phyloP scores from a whole-genome alignment of 2,113 vertebrate genomes.

The Chaetodon auriga region DNA sequence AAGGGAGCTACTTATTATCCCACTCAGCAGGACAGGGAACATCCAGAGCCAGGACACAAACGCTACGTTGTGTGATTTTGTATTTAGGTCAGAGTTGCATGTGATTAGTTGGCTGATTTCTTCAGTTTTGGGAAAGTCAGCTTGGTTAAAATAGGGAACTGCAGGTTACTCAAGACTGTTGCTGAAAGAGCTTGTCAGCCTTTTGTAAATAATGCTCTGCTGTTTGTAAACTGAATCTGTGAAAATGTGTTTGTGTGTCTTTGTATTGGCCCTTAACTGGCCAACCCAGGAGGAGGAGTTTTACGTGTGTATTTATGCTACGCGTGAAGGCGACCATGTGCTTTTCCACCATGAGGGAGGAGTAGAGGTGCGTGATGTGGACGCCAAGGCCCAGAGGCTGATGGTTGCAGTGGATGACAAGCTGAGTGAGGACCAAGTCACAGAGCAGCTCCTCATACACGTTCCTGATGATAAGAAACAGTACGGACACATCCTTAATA shows the following conservation, averaged over 20 bases:
- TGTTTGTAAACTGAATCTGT: slow-evolving; percentile 1
- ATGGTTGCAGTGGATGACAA: slow-evolving; percentile 90
- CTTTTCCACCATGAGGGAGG: slow-evolving; percentile 97
- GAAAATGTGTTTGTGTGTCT: neutral
- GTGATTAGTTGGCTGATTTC: neutral
- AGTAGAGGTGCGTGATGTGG: slow-evolving; percentile 95
- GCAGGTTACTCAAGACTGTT: neutral
- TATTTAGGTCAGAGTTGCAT: slow-evolving; percentile 1
- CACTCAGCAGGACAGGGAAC: neutral
- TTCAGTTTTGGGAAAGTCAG: neutral
- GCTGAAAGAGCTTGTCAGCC: neutral
- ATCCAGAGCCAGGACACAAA: neutral
- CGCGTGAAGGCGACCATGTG: slow-evolving; percentile 92
- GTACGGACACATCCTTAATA: slow-evolving; percentile 77
- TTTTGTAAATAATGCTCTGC: neutral
- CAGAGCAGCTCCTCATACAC: slow-evolving; percentile 86
- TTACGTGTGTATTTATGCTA: slow-evolving; percentile 94
- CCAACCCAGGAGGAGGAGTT: slow-evolving; percentile 92
- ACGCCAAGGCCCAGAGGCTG: slow-evolving; percentile 92
- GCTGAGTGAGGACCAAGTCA: slow-evolving; percentile 85
- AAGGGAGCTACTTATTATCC: neutral
- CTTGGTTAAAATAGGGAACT: neutral
- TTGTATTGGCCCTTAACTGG: neutral
- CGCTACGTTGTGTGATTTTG: neutral
- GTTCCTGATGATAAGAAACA: slow-evolving; percentile 87